Conservation (phyloP, 1,140 invertebrate species). For the Bombus huntii region DNA sequence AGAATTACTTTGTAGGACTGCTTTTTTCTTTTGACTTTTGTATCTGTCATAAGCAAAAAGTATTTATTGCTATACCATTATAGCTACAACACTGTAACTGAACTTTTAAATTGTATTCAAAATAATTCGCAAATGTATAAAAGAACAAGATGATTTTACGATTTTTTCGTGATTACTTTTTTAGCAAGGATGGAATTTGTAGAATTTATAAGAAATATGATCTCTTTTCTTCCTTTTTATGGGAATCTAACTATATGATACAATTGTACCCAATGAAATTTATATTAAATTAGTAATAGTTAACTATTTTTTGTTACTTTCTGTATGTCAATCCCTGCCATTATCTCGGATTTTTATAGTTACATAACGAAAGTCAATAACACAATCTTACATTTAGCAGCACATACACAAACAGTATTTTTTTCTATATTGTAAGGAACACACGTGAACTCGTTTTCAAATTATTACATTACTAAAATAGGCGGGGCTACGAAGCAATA, state of each 20-base stretch:
- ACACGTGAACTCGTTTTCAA: constrained; percentile 64
- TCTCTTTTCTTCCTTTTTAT: constrained; percentile 19
- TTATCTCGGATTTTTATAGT: constrained; percentile 59
- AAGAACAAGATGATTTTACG: constrained; percentile 25
- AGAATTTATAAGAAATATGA: constrained; percentile 50
- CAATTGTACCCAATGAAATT: constrained; percentile 54
- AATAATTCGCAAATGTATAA: constrained; percentile 48
- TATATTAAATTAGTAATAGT: constrained; percentile 62
- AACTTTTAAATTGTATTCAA: constrained; percentile 51
- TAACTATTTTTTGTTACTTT: constrained; percentile 63
- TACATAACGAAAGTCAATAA: constrained; percentile 68
- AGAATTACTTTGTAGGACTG: constrained; percentile 41
- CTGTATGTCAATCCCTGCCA: constrained; percentile 66
- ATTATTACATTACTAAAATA: constrained; percentile 61
- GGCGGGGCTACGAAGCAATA: constrained; percentile 81
- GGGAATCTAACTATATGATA: constrained; percentile 49
- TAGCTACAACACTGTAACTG: constrained; percentile 53
- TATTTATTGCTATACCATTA: constrained; percentile 35
- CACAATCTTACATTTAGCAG: constrained; percentile 73
- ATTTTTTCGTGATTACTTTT: constrained; percentile 53
- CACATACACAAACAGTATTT: constrained; percentile 74
- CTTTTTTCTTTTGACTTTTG: not conserved
- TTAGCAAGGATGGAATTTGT: constrained; percentile 60
- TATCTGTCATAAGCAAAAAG: constrained; percentile 23
- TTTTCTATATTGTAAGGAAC: constrained; percentile 70